Evolutionary conservation across 2,888 invertebrate genomes (phyloP).

Genomic region (Lochmaea crataegi): DNA sequence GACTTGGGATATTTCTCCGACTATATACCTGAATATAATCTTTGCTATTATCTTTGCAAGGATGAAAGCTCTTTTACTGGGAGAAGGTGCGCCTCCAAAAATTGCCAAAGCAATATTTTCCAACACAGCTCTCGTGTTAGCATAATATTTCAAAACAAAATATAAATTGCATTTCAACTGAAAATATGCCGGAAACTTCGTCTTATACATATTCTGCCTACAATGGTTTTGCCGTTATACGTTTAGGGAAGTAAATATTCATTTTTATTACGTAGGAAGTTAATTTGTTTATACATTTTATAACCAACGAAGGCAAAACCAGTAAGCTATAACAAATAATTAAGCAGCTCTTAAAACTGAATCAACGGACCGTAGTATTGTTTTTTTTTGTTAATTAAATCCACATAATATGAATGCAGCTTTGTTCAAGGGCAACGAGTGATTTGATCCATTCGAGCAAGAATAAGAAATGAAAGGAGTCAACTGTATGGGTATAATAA

Average conservation of each 20-base stretch:
- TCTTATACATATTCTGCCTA: not conserved
- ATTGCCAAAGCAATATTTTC: no score
- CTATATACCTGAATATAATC: no score
- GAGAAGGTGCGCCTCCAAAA: no score
- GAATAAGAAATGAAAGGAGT: conserved; percentile 8
- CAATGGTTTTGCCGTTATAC: not conserved
- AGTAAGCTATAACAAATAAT: not conserved
- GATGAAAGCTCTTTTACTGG: no score
- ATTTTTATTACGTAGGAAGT: not conserved
- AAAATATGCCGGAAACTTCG: no score
- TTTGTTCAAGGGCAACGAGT: conserved; percentile 12
- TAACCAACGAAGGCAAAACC: not conserved
- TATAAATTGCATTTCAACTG: no score
- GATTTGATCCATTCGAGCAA: conserved; percentile 5
- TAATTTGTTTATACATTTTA: not conserved
- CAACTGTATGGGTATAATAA: not conserved
- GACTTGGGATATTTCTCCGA: no score
- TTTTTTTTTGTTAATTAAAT: conserved; percentile 4
- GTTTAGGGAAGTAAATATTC: not conserved
- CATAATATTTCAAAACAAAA: no score
- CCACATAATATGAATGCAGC: conserved; percentile 2
- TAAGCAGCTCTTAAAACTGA: not conserved
- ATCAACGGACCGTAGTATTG: not conserved
- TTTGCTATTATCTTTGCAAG: no score
- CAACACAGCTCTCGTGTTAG: no score